Percentiles rank a stretch among this genome's conserved stretches.
phyloP scores from a whole-genome alignment of 2,113 vertebrate genomes.

The Acrocephalus kingi region DNA sequence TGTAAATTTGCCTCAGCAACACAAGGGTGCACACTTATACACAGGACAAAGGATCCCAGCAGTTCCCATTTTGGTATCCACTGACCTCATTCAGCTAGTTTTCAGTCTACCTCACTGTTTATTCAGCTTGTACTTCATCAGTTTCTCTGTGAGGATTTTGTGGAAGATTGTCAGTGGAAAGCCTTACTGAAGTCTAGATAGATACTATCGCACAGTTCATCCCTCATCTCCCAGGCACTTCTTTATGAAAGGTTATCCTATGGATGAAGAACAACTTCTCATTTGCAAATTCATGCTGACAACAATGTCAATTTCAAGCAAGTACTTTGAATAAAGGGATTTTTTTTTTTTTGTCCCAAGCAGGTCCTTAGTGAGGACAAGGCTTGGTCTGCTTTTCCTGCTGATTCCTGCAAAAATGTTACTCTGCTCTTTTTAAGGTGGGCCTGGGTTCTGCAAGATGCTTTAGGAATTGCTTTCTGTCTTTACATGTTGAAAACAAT shows the following conservation, averaged over 20 bases:
- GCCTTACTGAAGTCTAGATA: background rate
- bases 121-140: background rate
- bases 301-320: background rate
- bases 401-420: background rate
- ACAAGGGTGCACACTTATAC: background rate
- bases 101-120: background rate
- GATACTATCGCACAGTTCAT: background rate
- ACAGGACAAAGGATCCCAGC: background rate
- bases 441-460: constrained; percentile 95
- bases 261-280: background rate
- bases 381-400: background rate
- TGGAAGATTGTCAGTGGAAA: background rate
- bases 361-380: background rate
- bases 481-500: constrained; percentile 96
- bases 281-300: background rate
- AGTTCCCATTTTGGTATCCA: background rate
- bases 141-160: background rate
- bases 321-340: background rate
- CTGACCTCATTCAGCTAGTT: background rate
- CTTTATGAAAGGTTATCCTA: background rate
- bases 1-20: background rate
- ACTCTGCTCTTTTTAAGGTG: constrained; percentile 76
- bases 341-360: background rate
- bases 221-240: background rate
- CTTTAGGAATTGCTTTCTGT: constrained; percentile 92